These are phyloP conservation scores for Chionis minor DNA, from an alignment of 2,113 vertebrate species.

Conservation along the genomic window DNA sequence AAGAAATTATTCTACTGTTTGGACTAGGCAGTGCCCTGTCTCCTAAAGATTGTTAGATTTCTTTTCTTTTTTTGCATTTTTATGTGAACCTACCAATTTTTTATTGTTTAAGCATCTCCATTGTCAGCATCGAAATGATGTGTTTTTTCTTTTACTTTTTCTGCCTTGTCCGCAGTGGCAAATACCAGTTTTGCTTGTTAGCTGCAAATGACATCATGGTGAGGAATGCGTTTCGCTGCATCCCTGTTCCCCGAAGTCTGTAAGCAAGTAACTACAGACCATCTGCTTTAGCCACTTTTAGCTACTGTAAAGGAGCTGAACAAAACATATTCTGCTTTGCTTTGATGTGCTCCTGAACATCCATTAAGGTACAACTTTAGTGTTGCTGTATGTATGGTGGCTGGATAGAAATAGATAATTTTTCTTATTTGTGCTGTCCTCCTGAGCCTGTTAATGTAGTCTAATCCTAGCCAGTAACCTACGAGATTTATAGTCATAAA, in stretches of 20 bases:
- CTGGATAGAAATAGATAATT: conserved; percentile 24
- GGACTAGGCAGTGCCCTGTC: neutral
- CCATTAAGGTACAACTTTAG: conserved; percentile 19
- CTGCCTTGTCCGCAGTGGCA: neutral
- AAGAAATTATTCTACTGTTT: neutral
- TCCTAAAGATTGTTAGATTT: neutral
- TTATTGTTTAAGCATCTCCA: neutral
- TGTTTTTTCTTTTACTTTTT: neutral
- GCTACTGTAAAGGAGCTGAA: neutral
- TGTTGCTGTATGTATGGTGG: neutral
- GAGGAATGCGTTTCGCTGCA: neutral
- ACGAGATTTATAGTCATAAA: neutral
- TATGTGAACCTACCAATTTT: neutral
- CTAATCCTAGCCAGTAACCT: neutral
- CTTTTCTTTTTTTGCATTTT: neutral
- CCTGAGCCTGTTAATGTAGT: conserved; percentile 41
- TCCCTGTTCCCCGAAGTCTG: neutral
- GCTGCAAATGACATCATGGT: neutral
- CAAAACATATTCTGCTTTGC: neutral
- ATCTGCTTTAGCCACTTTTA: neutral
- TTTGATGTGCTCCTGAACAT: conserved; percentile 41
- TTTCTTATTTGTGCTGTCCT: conserved; percentile 31
- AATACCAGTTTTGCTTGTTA: neutral
- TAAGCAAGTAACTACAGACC: neutral
- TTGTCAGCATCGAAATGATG: neutral